These are phyloP conservation scores for Corythoichthys haematopterus DNA, from an alignment of 2,113 vertebrate species.

Conservation along the genomic window DNA sequence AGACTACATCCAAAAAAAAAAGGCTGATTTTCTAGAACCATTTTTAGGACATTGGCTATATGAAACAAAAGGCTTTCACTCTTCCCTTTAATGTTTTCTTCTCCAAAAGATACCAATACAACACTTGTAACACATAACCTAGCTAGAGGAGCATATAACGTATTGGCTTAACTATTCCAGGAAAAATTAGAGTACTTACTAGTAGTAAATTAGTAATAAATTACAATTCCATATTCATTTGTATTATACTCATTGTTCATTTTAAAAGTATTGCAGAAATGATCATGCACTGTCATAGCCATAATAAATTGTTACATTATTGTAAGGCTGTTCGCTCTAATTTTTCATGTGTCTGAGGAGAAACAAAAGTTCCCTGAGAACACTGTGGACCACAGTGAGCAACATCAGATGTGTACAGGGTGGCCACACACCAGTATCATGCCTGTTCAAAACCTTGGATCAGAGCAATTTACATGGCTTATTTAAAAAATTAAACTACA, in stretches of 20 bases:
- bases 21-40: not conserved
- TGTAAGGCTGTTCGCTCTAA: not conserved
- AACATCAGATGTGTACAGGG: too few species aligned
- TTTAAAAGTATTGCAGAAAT: not conserved
- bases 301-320: not conserved
- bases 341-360: too few species aligned
- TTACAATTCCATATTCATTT: too few species aligned
- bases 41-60: not conserved
- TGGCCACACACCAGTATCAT: too few species aligned
- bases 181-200: too few species aligned
- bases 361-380: too few species aligned
- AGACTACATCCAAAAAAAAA: slow-evolving; percentile 38
- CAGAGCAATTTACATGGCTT: too few species aligned
- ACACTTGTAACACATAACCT: not conserved
- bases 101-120: slow-evolving; percentile 23
- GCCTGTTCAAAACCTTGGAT: too few species aligned
- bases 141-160: not conserved
- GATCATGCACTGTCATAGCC: not conserved
- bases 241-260: not conserved
- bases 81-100: slow-evolving; percentile 34
- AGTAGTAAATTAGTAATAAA: too few species aligned
- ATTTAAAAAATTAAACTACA: too few species aligned
- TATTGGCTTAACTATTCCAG: not conserved
- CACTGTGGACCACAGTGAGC: too few species aligned
- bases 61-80: not conserved